phyloP scores from a whole-genome alignment of 2,888 invertebrate species.

The Aporophyla nigra region DNA sequence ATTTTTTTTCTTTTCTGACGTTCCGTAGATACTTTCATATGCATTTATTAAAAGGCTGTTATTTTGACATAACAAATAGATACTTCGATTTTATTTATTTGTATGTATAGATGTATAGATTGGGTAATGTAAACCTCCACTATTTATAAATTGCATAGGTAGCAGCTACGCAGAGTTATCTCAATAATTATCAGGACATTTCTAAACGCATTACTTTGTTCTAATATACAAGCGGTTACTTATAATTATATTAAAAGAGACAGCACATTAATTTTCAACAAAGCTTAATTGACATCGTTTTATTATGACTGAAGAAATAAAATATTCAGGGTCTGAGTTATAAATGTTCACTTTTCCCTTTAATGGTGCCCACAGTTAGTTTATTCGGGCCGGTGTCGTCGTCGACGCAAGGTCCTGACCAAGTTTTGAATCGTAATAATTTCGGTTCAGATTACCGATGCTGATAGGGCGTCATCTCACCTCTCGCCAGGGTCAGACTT shows the following conservation, averaged over 20 bases:
- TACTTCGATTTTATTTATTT: no score
- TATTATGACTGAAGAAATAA: slow-evolving; percentile 88
- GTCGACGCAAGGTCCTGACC: slow-evolving; percentile 86
- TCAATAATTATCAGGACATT: slow-evolving; percentile 39
- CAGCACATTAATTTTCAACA: slow-evolving; percentile 81
- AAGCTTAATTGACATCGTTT: slow-evolving; percentile 87
- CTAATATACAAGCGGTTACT: slow-evolving; percentile 52
- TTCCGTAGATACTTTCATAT: no score
- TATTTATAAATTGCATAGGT: slow-evolving; percentile 29
- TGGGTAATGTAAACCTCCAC: slow-evolving; percentile 40
- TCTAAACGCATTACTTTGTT: slow-evolving; percentile 29
- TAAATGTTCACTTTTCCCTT: slow-evolving; percentile 85
- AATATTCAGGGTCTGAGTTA: slow-evolving; percentile 84
- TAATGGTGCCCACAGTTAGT: slow-evolving; percentile 85
- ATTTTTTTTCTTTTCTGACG: no score
- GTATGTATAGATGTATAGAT: slow-evolving; percentile 6
- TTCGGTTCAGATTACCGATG: slow-evolving; percentile 90
- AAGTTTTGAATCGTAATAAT: slow-evolving; percentile 91
- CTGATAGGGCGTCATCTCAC: slow-evolving; percentile 90
- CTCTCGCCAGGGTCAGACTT: slow-evolving; percentile 82
- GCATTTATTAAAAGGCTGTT: no score
- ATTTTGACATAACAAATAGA: no score
- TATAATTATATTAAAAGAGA: slow-evolving; percentile 69
- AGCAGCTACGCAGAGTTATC: slow-evolving; percentile 27
- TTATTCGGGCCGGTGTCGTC: slow-evolving; percentile 81